A percentile compares a stretch with the other conserved stretches of the same genome.
These are phyloP conservation scores for Cheilosia impressa DNA, from an alignment of 2,888 invertebrate genomes.

Conservation along the genomic window DNA sequence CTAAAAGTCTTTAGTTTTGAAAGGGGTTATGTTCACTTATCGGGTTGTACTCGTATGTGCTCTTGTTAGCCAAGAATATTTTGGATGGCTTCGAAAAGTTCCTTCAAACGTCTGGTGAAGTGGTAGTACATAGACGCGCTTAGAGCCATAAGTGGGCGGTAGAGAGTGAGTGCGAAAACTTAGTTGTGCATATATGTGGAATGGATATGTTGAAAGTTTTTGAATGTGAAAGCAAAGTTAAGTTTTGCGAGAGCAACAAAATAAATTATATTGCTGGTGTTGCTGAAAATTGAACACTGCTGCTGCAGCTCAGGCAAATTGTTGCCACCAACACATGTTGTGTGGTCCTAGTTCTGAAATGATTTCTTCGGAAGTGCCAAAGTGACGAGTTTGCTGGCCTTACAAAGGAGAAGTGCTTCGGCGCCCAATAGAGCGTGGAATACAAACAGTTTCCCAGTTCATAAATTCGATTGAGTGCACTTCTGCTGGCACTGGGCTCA, in stretches of 20 bases:
- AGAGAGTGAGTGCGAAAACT: neutral
- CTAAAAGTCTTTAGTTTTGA: conserved; percentile 37
- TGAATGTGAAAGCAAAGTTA: conserved; percentile 3
- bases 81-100: conserved; percentile 38
- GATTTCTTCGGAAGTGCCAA: no score
- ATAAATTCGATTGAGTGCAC: no score
- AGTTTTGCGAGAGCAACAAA: conserved; percentile 8
- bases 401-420: no score
- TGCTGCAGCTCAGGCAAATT: no score
- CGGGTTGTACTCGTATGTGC: neutral
- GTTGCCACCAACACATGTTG: no score
- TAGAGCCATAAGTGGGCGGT: neutral
- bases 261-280: conserved; percentile 20
- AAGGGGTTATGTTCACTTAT: conserved; percentile 24
- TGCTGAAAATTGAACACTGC: neutral
- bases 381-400: no score
- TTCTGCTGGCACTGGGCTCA: no score
- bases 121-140: neutral
- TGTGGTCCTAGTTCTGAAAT: no score
- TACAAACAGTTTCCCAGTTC: no score
- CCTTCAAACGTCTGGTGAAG: conserved; percentile 14
- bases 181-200: conserved; percentile 16
- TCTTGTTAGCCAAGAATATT: conserved; percentile 25
- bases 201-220: conserved; percentile 24
- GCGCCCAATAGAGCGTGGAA: no score